Evolutionary conservation across 2,113 vertebrate species (phyloP), one percentile per base, ranked within the genome.

Genomic region (Protomyctophum bolini): DNA sequence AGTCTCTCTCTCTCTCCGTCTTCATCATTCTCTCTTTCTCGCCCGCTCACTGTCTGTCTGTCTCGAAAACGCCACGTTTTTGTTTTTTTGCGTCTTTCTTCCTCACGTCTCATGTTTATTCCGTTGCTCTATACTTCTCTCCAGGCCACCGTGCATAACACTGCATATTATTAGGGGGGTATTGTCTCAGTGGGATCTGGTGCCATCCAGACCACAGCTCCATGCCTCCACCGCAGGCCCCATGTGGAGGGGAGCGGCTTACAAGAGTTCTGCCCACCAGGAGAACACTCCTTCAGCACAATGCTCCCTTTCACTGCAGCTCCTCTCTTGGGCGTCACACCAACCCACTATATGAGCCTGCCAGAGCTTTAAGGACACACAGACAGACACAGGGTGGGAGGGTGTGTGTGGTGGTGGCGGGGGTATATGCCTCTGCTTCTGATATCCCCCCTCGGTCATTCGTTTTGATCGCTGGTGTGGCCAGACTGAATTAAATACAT

Each of bases 271-370:
- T 86, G 80, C 86, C 80, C 81, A 76, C 82, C 85, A 87, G 85
- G 80, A 80, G 84, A 87, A 83, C 76, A 73, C 81, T 88, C 76
- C 79, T 84, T 75, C 63, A 79, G 76, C 85, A 93, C 92, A 93
- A 92, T 91, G 86, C 84, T 86, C 75, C 86, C 87, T 91, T 93
- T 92, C 88, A 92, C 79, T 6, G 21, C 14, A 75, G 63, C 65
- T 79, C 69, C 83, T 81, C 51, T 58, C 72, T 52, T 76, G 21
- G 81, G 77, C 67, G 61, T 85, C 83, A 86, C 77, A 84, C 79
- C 87, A 83, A 82, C 75, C 80, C 76, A 83, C 65, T 69, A 61
- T 69, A 61, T 72, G 77, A 86, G 82, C 81, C 69, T 81, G 78
- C 75, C 75, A 76, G 76, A 80, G 80, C 58, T 82, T 82, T 81